Evolutionary conservation across 2,113 vertebrate species (phyloP), one percentile per base, ranked within the genome.

Genomic region (Nematolebias whitei): DNA sequence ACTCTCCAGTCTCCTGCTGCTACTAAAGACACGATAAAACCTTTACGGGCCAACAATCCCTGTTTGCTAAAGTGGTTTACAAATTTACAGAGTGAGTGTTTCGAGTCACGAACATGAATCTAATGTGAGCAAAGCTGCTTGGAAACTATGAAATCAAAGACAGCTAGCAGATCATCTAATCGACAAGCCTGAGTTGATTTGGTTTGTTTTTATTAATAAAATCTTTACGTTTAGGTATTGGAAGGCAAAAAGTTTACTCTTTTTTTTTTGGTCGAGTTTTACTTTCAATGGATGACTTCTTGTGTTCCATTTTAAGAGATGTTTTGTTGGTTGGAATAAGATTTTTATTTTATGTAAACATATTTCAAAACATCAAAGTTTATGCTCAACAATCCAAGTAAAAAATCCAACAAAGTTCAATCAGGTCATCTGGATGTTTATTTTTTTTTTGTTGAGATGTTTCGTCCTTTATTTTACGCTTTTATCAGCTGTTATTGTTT

Each of bases 1-100:
- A 60, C 83, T 79, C 83, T 72, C 60, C 76, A 77, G 74, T 82
- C 92, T 90, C 92, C 93, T 29, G 84, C 91, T 93, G 93, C 76
- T 92, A 82, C 71, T 85, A 85, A 91, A 91, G 92, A 88, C 84
- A 84, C 64, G 88, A 90, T 92, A 92, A 93, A 93, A 92, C 20
- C 83, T 80, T 94, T 93, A 93, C 81, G 58, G 84, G 80, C 77
- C 84, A 79, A 91, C 87, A 87, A 91, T 92, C 90, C 84, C 84
- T 91, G 90, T 91, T 92, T 89, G 89, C 81, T 83, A 82, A 88
- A 90, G 89, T 86, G 89, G 84, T 77, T 79, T 89, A 91, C 89
- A 90, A 86, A 88, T 87, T 88, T 90, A 90, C 83, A 82, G 76
- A 90, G 87, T 88, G 85, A 92, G 87, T 89, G 90, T 87, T 92